phyloP scores from a whole-genome alignment of 2,113 vertebrate species.

The Saccopteryx leptura region DNA sequence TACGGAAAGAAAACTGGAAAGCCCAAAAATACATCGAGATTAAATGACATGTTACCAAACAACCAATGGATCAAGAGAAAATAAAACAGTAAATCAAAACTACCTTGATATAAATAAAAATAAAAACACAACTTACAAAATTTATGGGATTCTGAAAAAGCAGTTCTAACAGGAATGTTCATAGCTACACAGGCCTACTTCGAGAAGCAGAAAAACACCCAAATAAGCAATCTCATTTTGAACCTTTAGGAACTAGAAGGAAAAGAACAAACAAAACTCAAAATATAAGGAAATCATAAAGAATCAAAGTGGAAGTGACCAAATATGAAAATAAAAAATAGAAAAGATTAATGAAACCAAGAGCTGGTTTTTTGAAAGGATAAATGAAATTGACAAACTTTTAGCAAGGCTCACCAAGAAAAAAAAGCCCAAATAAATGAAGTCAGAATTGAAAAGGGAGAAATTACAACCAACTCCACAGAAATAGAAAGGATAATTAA shows the following conservation, averaged over 20 bases:
- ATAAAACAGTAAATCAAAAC: not conserved
- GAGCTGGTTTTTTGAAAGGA: not conserved
- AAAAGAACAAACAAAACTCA: not conserved
- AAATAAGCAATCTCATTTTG: not conserved
- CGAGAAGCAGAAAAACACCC: not conserved
- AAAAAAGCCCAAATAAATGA: not conserved
- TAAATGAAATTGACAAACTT: not conserved
- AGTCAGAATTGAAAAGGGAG: not conserved
- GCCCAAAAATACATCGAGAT: not conserved
- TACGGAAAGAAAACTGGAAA: not conserved
- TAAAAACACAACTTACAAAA: not conserved
- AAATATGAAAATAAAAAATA: not conserved
- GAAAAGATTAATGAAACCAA: not conserved
- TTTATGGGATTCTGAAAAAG: not conserved
- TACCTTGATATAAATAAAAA: not conserved
- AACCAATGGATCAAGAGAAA: not conserved
- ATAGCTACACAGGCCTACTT: not conserved
- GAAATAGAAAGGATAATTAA: not conserved
- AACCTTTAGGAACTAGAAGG: not conserved
- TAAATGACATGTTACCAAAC: not conserved
- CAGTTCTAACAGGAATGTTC: not conserved
- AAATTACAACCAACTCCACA: not conserved
- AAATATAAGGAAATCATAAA: not conserved
- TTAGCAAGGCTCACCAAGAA: not conserved
- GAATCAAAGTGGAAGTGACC: not conserved